Evolutionary conservation across 1,140 invertebrate genomes (phyloP).

Genomic region (Temnothorax longispinosus): DNA sequence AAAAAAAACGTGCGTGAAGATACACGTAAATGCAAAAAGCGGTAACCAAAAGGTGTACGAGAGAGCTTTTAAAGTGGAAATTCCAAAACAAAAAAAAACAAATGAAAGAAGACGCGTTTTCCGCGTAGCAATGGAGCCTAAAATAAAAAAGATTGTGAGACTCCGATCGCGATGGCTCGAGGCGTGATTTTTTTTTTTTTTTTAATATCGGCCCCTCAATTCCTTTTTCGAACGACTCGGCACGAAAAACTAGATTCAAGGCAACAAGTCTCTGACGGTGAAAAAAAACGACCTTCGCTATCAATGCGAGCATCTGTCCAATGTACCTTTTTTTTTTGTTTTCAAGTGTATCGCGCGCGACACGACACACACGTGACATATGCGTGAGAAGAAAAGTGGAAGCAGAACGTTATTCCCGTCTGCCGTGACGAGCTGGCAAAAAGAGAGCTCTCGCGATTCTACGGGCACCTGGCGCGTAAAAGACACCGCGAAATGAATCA

Average conservation of each 20-base stretch:
- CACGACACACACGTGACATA: not conserved
- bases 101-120: conserved; percentile 30
- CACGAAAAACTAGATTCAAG: conserved; percentile 79
- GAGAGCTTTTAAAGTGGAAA: conserved; percentile 48
- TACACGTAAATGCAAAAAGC: conserved; percentile 3
- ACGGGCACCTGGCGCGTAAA: conserved; percentile 21
- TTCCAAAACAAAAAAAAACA: conserved; percentile 5
- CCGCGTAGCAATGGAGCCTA: not conserved
- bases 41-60: conserved; percentile 16
- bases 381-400: not conserved
- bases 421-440: conserved; percentile 1
- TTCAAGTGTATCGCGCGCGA: not conserved
- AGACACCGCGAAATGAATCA: conserved; percentile 17
- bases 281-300: conserved; percentile 82
- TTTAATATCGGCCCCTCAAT: conserved; percentile 1
- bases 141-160: not conserved
- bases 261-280: conserved; percentile 84
- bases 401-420: conserved; percentile 8
- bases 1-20: not conserved
- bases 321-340: not conserved
- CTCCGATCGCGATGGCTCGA: conserved; percentile 14
- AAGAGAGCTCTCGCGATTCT: conserved; percentile 22
- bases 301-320: conserved; percentile 82
- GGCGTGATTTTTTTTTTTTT: not conserved
- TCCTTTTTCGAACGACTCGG: conserved; percentile 22